Percentiles rank a stretch among this genome's conserved stretches.
phyloP scores from a whole-genome alignment of 2,888 invertebrate species.

The Psylliodes chrysocephalus region DNA sequence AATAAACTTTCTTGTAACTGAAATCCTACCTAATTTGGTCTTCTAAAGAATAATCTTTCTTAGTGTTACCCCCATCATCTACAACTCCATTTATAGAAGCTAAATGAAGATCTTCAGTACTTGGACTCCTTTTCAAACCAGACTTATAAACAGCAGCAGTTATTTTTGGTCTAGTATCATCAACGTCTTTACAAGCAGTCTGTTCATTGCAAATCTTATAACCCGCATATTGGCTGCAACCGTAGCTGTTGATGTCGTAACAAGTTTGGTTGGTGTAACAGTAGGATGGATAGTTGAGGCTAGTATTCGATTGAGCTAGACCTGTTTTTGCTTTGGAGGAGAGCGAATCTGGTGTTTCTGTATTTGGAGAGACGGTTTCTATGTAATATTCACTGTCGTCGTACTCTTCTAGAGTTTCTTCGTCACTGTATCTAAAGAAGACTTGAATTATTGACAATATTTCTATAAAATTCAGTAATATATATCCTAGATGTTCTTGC shows the following conservation, averaged over 20 bases:
- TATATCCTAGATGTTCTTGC: too few relatives aligned
- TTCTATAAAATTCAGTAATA: too few relatives aligned
- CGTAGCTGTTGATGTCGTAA: constrained; percentile 79
- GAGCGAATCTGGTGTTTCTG: constrained; percentile 60
- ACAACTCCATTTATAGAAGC: constrained; percentile 57
- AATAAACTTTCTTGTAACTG: too few relatives aligned
- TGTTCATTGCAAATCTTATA: constrained; percentile 17
- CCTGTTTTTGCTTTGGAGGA: constrained; percentile 59
- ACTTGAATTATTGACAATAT: too few relatives aligned
- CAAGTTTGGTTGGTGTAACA: constrained; percentile 83
- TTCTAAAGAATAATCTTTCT: too few relatives aligned
- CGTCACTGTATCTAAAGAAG: constrained; percentile 58
- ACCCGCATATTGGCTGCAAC: constrained; percentile 70
- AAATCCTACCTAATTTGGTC: constrained; percentile 6
- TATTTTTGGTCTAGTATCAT: constrained; percentile 73
- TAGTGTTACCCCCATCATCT: neutral
- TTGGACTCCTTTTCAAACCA: constrained; percentile 60
- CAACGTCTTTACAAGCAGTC: constrained; percentile 6
- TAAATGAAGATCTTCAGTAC: constrained; percentile 47
- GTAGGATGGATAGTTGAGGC: constrained; percentile 80
- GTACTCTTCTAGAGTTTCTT: constrained; percentile 57
- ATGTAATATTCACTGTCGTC: constrained; percentile 58
- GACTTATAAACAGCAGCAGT: constrained; percentile 78
- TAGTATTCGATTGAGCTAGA: constrained; percentile 65
- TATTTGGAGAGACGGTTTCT: constrained; percentile 56